phyloP scores from a whole-genome alignment of 2,797 vertebrate species.

The Chiropotes sagulatus region DNA sequence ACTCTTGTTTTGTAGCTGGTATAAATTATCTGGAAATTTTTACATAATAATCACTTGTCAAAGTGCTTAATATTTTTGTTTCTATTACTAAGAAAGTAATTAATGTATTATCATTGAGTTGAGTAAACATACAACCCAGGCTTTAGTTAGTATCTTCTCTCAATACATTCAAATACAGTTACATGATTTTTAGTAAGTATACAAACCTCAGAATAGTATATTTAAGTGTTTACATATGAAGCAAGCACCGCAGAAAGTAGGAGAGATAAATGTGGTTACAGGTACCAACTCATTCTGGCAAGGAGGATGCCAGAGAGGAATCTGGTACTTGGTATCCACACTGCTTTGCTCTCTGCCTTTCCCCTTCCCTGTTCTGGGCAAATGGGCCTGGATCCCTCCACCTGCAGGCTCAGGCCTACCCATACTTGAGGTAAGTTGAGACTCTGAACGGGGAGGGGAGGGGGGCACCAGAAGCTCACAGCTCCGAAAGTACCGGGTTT shows the following conservation, averaged over 20 bases:
- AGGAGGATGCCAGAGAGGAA: not conserved
- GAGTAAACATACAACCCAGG: not conserved
- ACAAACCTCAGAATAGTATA: not conserved
- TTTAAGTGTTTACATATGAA: not conserved
- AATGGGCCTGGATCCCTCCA: not conserved
- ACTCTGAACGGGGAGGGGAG: not conserved
- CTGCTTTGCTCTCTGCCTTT: not conserved
- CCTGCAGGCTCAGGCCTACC: not conserved
- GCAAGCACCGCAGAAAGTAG: not conserved
- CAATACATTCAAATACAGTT: not conserved
- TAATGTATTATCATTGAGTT: not conserved
- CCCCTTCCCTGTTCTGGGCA: not conserved
- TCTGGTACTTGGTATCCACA: not conserved
- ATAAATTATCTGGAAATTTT: conserved; percentile 32
- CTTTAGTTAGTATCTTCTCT: not conserved
- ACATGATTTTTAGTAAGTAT: not conserved
- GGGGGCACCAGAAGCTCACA: not conserved
- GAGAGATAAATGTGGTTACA: fast-evolving
- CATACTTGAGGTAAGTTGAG: not conserved
- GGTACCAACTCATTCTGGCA: not conserved
- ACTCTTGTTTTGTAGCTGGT: not conserved
- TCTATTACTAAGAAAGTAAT: not conserved
- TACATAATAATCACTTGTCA: not conserved
- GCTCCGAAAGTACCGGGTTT: not conserved
- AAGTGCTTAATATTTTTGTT: not conserved